Percentiles rank a stretch among this genome's conserved stretches.
Conservation (phyloP, 2,888 invertebrate species). For the Ecdyonurus torrentis region DNA sequence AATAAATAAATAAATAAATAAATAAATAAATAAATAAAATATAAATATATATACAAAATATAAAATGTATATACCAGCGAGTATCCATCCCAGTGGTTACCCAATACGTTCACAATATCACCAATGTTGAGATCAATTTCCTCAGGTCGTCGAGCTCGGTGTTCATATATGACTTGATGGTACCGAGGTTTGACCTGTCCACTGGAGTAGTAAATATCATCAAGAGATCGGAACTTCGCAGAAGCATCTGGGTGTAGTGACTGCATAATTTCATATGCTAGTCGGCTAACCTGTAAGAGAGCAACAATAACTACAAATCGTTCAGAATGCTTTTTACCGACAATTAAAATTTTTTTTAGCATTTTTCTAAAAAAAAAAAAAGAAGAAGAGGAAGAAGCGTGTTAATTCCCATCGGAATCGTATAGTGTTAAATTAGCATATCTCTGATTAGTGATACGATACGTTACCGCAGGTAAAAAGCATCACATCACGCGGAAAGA, state of each 20-base stretch:
- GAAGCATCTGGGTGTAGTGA: slow-evolving; percentile 29
- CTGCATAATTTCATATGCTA: slow-evolving; percentile 43
- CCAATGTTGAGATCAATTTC: slow-evolving; percentile 28
- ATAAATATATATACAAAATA: too few relatives aligned
- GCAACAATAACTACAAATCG: background rate
- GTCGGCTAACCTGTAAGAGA: slow-evolving; percentile 33
- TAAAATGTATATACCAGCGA: slow-evolving; percentile 28
- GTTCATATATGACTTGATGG: slow-evolving; percentile 24
- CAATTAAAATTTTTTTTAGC: too few relatives aligned
- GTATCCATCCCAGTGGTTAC: slow-evolving; percentile 36
- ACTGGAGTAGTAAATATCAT: slow-evolving; percentile 43
- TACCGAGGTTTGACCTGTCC: slow-evolving; percentile 33
- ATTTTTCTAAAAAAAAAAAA: too few relatives aligned
- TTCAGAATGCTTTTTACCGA: too few relatives aligned
- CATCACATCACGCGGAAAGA: too few relatives aligned
- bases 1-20: too few relatives aligned
- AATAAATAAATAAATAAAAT: too few relatives aligned
- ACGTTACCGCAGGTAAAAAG: too few relatives aligned
- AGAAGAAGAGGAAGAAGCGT: too few relatives aligned
- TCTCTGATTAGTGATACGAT: too few relatives aligned
- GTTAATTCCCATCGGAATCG: too few relatives aligned
- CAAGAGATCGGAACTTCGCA: slow-evolving; percentile 33
- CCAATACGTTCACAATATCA: slow-evolving; percentile 32
- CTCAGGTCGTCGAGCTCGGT: slow-evolving; percentile 19
- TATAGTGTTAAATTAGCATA: too few relatives aligned